Percentiles rank a stretch among this genome's conserved stretches.
Evolutionary conservation across 1,140 invertebrate species (phyloP).

Genomic region (Heliothis virescens): DNA sequence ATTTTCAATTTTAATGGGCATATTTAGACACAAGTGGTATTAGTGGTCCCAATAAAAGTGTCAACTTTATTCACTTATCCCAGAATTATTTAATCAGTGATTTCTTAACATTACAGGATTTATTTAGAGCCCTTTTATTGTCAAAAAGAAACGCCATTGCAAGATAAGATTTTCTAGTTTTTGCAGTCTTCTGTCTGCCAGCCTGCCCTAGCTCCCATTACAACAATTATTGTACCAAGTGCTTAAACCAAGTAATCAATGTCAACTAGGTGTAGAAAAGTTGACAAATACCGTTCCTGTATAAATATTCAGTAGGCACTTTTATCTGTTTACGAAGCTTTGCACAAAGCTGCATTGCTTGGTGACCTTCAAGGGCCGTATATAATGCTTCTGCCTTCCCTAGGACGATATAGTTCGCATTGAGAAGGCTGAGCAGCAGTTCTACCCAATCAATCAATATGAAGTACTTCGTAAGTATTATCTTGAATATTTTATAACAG

Average conservation of each 20-base stretch:
- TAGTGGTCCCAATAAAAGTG: too few relatives aligned
- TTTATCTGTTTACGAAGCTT: conserved; percentile 35
- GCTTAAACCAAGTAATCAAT: background rate
- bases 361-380: conserved; percentile 76
- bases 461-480: conserved; percentile 81
- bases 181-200: too few relatives aligned
- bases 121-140: too few relatives aligned
- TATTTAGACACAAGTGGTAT: too few relatives aligned
- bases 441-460: conserved; percentile 73
- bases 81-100: too few relatives aligned
- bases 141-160: too few relatives aligned
- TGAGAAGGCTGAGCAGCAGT: conserved; percentile 81
- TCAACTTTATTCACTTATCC: too few relatives aligned
- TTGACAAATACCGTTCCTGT: conserved; percentile 13
- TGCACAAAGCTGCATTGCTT: conserved; percentile 49
- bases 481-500: background rate
- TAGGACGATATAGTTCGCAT: conserved; percentile 75
- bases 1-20: too few relatives aligned
- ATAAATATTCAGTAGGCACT: conserved; percentile 26
- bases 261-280: background rate
- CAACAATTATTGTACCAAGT: background rate
- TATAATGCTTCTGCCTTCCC: conserved; percentile 71
- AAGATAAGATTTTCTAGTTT: too few relatives aligned
- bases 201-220: too few relatives aligned
- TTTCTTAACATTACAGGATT: too few relatives aligned